Percentiles rank a stretch among this genome's conserved stretches.
These are phyloP conservation scores for Pristiophorus japonicus DNA, from an alignment of 2,113 vertebrate species.

Conservation along the genomic window DNA sequence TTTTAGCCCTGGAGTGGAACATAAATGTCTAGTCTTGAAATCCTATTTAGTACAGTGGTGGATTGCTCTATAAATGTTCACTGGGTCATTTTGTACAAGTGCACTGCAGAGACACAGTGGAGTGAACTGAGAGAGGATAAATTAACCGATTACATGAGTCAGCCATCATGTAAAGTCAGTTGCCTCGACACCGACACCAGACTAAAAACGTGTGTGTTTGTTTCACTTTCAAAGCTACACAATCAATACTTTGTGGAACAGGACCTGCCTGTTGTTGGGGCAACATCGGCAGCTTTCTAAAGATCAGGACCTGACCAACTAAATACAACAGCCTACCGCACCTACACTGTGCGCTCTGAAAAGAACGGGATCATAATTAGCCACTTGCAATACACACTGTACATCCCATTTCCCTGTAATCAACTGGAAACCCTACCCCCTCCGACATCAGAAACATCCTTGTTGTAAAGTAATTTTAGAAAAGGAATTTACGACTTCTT, in stretches of 20 bases:
- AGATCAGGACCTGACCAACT: neutral
- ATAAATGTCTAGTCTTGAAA: neutral
- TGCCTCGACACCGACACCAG: neutral
- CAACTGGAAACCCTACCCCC: neutral
- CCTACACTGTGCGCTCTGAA: neutral
- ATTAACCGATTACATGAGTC: neutral
- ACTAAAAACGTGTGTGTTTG: neutral
- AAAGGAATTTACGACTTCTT: neutral
- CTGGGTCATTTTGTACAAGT: neutral
- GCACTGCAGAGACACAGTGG: neutral
- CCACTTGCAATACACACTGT: neutral
- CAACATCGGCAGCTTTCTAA: neutral
- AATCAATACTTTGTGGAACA: neutral
- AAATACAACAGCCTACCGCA: neutral
- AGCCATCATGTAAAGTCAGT: neutral
- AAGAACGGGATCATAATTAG: neutral
- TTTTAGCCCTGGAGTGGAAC: neutral
- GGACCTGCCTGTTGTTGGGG: neutral
- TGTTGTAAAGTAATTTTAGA: neutral
- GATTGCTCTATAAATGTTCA: neutral
- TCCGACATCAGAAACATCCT: neutral
- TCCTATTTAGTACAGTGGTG: neutral
- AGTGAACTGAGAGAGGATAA: neutral
- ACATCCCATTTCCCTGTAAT: neutral
- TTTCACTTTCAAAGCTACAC: neutral